A percentile compares a stretch with the other conserved stretches of the same genome.
Conservation (phyloP, 37 sponge, comb jelly and placozoan genomes). For the Beroe forskalii region DNA sequence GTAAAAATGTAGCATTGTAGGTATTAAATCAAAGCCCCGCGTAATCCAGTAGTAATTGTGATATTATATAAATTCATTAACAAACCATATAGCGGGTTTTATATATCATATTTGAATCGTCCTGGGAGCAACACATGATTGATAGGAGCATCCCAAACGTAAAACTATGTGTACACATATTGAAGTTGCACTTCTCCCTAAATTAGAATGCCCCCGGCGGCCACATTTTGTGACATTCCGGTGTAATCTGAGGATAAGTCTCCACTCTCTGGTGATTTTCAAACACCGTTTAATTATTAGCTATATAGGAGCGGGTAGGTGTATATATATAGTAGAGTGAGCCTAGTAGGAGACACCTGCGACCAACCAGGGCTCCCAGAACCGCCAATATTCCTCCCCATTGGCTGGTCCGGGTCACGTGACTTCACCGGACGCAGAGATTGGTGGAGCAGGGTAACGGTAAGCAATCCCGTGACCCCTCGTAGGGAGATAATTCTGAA, state of each 20-base stretch:
- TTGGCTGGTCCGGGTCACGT: slow-evolving; percentile 1
- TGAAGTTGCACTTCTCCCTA: neutral
- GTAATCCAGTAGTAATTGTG: too few species aligned
- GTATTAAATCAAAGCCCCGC: too few species aligned
- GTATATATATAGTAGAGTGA: neutral
- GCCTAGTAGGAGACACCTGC: slow-evolving; percentile 35
- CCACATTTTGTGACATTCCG: slow-evolving; percentile 57
- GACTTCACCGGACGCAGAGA: neutral
- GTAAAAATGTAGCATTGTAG: too few species aligned
- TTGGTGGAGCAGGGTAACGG: slow-evolving; percentile 1
- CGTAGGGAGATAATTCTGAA: slow-evolving; percentile 13
- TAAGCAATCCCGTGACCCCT: slow-evolving; percentile 24
- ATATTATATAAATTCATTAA: too few species aligned
- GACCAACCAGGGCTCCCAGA: slow-evolving; percentile 50
- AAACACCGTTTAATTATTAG: slow-evolving; percentile 62
- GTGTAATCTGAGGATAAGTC: slow-evolving; percentile 52
- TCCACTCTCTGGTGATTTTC: slow-evolving; percentile 57
- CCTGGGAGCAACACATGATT: too few species aligned
- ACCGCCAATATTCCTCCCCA: neutral
- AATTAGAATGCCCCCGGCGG: slow-evolving; percentile 51
- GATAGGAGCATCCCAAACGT: too few species aligned
- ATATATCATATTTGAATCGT: too few species aligned
- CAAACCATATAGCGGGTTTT: too few species aligned
- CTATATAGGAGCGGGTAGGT: neutral
- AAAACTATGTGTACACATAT: too few species aligned